Evolutionary conservation across 2,888 invertebrate genomes (phyloP).

Genomic region (Drosophila subsilvestris): DNA sequence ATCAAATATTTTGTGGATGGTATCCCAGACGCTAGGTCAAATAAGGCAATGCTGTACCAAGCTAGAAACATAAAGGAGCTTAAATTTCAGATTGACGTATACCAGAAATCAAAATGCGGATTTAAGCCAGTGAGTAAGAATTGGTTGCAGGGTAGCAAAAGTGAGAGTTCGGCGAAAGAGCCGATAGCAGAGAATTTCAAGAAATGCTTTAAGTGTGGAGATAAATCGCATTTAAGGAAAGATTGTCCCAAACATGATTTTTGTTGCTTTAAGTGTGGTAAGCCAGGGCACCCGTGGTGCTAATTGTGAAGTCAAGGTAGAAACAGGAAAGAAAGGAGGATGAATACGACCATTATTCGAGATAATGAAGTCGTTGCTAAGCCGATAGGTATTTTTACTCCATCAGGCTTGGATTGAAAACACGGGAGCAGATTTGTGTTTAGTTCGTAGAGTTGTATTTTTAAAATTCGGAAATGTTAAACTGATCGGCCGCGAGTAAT

Average conservation of each 20-base stretch:
- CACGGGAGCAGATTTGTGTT: conserved; percentile 4
- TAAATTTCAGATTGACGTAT: neutral
- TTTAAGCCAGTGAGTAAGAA: too few species aligned
- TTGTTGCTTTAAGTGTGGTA: neutral
- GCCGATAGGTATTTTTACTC: neutral
- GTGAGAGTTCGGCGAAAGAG: neutral
- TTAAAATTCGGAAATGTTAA: neutral
- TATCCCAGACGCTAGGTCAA: neutral
- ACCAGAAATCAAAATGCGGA: neutral
- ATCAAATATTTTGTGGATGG: neutral
- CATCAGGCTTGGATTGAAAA: conserved; percentile 6
- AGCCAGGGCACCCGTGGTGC: neutral
- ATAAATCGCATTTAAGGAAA: neutral
- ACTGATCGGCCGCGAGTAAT: neutral
- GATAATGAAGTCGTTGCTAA: neutral
- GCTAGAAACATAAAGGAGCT: conserved; percentile 3
- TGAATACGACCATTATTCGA: neutral
- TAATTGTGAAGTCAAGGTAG: neutral
- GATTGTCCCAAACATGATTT: neutral
- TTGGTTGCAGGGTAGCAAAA: too few species aligned
- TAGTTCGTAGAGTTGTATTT: neutral
- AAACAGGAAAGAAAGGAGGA: neutral
- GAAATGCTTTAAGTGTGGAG: neutral
- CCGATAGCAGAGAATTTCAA: neutral
- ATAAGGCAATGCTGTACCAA: neutral